Evolutionary conservation across 30 jellyfish, hydroid and myxozoan species (phyloP), one percentile per base, ranked within the genome.

Genomic region (Hydractinia symbiolongicarpus): DNA sequence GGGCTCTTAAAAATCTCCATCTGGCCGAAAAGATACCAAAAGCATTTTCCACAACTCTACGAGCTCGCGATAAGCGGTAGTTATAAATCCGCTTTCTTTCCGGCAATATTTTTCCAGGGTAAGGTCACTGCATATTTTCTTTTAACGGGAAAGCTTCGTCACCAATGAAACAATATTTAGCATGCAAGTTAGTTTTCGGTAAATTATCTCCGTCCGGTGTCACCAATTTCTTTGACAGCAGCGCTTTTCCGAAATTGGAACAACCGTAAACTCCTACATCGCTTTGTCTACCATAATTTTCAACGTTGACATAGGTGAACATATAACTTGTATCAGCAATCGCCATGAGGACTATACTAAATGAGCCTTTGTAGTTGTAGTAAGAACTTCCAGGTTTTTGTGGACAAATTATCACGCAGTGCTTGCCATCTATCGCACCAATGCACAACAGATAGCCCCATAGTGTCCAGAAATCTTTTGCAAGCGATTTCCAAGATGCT

Each of bases 281-380:
- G 61, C 87, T 74, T 75, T 83, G 79, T 60, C 91, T 40, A 54
- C 83, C 88, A 67, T 71, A 61, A 75, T 83, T 73, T 7, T 83
- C 88, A 73, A 83, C 75, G 79, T 83, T 88, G 44, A 73, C 91
- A 49, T 73, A 50, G 21, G 67, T 9, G 20, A 67, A 82, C 56
- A 44, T 72, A 60, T 82, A 69, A 64, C 21, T 71, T 51, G 75
- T 81, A 73, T 75, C 50, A 58, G 55, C 61, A 6, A 83, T 66
- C 21, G 81, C 91, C 83, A 82, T 77, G 50, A 73, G 61, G 50
- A 74, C 82, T 51, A 83, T 83, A 51, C 91, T 74, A 69, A 73
- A 86, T 9, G 91, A 50, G 54, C 17, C 75, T 54, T 67, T 81
- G 50, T 66, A 81, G 55, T 61, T 79, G 52, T 13, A 58, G 44